These are phyloP conservation scores for Corvus hawaiiensis DNA, from an alignment of 2,113 vertebrate species.

Conservation along the genomic window DNA sequence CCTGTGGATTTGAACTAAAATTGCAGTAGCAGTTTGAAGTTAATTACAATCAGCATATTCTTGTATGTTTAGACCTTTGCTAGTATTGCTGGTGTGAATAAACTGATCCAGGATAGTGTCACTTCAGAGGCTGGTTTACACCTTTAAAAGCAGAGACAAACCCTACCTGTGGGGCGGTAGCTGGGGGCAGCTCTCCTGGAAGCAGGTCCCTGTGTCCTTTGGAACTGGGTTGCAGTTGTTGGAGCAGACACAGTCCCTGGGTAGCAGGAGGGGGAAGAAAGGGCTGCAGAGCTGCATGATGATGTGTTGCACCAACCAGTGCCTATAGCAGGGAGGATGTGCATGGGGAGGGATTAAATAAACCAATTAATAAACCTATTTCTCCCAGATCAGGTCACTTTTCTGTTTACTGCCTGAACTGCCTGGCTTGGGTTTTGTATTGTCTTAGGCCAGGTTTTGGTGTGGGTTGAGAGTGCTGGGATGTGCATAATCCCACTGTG, in stretches of 20 bases:
- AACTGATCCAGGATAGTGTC: neutral
- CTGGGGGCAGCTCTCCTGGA: neutral
- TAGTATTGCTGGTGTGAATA: neutral
- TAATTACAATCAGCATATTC: neutral
- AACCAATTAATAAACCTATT: neutral
- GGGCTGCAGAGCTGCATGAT: neutral
- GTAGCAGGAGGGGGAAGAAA: neutral
- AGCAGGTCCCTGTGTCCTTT: neutral
- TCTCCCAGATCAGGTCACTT: neutral
- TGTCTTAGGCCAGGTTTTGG: neutral
- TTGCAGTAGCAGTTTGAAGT: neutral
- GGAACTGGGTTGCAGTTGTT: neutral
- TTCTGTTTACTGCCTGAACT: neutral
- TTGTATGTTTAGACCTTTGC: neutral
- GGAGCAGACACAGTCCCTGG: neutral
- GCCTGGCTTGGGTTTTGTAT: neutral
- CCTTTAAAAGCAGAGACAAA: neutral
- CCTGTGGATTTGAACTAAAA: neutral
- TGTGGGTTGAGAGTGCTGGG: neutral
- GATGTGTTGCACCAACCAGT: neutral
- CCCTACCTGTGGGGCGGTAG: neutral
- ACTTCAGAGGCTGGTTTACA: neutral
- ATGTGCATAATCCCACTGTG: neutral
- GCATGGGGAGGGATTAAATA: neutral
- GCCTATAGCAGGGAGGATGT: neutral